phyloP scores from a whole-genome alignment of 2,888 invertebrate species.

The Drosophila prostipennis region DNA sequence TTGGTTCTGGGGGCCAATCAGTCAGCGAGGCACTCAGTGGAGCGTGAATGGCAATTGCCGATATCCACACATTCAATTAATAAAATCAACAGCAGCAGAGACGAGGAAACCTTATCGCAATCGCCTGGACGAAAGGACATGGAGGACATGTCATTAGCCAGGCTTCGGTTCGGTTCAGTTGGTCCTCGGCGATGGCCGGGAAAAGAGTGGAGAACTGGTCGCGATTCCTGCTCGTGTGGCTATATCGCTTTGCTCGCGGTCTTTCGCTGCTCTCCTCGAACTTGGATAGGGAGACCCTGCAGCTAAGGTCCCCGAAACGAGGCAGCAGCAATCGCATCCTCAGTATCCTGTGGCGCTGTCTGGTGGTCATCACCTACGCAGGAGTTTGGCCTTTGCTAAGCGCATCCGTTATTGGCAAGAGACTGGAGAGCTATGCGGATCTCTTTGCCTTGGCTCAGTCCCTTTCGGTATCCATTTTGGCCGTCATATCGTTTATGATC shows the following conservation, averaged over 20 bases:
- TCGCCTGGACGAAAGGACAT: slow-evolving; percentile 11
- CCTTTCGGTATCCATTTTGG: slow-evolving; percentile 62
- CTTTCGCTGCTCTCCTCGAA: slow-evolving; percentile 62
- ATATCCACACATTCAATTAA: slow-evolving; percentile 77
- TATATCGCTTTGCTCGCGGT: slow-evolving; percentile 60
- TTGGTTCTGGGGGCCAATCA: slow-evolving; percentile 55
- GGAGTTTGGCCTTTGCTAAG: slow-evolving; percentile 53
- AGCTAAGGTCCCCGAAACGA: slow-evolving; percentile 38
- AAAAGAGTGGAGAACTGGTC: slow-evolving; percentile 50
- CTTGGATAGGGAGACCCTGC: slow-evolving; percentile 44
- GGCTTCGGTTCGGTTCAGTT: slow-evolving; percentile 45
- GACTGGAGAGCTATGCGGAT: slow-evolving; percentile 48
- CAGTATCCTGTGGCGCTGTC: slow-evolving; percentile 52
- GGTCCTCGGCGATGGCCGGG: slow-evolving; percentile 43
- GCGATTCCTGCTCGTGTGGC: slow-evolving; percentile 48
- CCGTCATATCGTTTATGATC: slow-evolving; percentile 59
- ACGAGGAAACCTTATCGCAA: slow-evolving; percentile 42
- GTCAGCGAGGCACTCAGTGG: slow-evolving; percentile 70
- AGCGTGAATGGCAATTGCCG: slow-evolving; percentile 77
- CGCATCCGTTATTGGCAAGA: not conserved
- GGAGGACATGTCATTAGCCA: slow-evolving; percentile 43
- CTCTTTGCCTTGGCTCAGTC: slow-evolving; percentile 60
- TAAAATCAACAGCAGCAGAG: slow-evolving; percentile 62
- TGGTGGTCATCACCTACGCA: slow-evolving; percentile 56
- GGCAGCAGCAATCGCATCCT: slow-evolving; percentile 44